These are phyloP conservation scores for Gorsachius goisagi DNA, from an alignment of 2,113 vertebrate species.

Conservation along the genomic window DNA sequence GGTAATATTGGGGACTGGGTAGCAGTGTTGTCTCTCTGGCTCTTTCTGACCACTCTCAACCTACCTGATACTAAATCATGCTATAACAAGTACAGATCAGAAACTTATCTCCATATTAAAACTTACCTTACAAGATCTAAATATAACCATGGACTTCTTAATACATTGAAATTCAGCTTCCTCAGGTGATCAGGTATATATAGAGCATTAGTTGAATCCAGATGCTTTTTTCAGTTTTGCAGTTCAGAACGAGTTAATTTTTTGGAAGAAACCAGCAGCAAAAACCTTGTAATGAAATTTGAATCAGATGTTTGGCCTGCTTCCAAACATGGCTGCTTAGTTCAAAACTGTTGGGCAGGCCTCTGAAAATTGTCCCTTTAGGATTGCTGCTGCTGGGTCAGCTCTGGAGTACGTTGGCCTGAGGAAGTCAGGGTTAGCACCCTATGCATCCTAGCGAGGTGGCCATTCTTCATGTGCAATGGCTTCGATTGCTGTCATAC, in stretches of 20 bases:
- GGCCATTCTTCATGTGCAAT: neutral
- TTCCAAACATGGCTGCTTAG: neutral
- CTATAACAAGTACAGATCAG: neutral
- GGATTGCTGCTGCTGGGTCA: neutral
- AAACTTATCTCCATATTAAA: neutral
- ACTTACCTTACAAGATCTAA: neutral
- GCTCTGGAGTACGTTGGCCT: neutral
- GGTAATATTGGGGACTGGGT: neutral
- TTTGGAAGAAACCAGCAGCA: neutral
- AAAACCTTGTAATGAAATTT: neutral
- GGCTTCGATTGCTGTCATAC: neutral
- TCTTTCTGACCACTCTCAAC: neutral
- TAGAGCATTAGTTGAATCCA: neutral
- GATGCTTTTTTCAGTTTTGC: neutral
- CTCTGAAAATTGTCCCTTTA: neutral
- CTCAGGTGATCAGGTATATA: neutral
- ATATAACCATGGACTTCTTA: neutral
- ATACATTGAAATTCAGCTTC: neutral
- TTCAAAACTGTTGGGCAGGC: neutral
- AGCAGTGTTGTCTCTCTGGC: neutral
- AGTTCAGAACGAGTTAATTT: neutral
- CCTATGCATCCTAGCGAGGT: neutral
- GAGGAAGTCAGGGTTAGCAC: neutral
- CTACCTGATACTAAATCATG: neutral
- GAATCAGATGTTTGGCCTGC: neutral